Evolutionary conservation across 1,140 invertebrate species (phyloP), one percentile per base, ranked within the genome.

Genomic region (Maniola jurtina): DNA sequence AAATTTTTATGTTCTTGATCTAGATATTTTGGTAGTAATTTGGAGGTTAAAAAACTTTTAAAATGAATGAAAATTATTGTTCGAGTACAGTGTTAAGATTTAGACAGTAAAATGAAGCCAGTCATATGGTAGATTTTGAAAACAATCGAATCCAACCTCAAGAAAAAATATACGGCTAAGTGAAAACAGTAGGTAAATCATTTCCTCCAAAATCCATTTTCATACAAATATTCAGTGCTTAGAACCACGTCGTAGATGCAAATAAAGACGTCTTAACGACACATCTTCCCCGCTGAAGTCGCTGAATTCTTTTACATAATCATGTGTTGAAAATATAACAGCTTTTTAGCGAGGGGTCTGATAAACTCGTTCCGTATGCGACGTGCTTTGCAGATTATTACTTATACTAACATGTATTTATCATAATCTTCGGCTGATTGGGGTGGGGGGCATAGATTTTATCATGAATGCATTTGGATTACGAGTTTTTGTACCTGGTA

Each of bases 261-360:
- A 90, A 90, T 88, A 77, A 78, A 50, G 61, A 58, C 74, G 75
- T 88, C 83, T 87, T 88, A 89, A 87, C 87, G 83, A 84, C 80
- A 79, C 79, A 80, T 80, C 79, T 78, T 82, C 82, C 80, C 85
- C 78, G 73, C 66, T 55, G 70, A 78, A 86, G 85, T 82, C 79
- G 78, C 59, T 70, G 79, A 90, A 88, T 90, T 87, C 86, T 90
- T 90, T 90, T 88, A 90, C 88, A 90, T 90, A 90, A 90, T 90
- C 84, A 90, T 84, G 83, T 86, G 86, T 86, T 87, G 82, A 87
- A 89, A 89, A 87, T 86, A 89, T 88, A 90, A 87, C 88, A 85
- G 84, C 76, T 88, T 90, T 87, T 86, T 89, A 87, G 80, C 75
- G 74, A 79, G 81, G 79, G 80, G 56, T 10, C 75, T 85, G 75